Base-by-base conservation (phyloP, 2,888 invertebrate genomes). In the Eupithecia subumbrata region DNA sequence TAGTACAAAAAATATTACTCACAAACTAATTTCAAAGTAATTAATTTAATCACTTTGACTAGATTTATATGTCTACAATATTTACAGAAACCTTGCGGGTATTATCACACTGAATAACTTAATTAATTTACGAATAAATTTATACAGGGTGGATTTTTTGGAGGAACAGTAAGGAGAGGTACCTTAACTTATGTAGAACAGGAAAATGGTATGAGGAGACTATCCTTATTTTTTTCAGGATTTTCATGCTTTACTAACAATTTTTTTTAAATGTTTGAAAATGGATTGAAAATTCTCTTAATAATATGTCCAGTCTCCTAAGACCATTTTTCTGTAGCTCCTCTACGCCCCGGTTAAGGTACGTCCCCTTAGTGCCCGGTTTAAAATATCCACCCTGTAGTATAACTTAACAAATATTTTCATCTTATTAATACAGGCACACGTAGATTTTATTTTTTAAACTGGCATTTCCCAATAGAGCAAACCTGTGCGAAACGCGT, bases 41-140 rank as follows among this genome's bases (percentile, higher is more conserved):
- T 78, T 78, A 76, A 75, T 76, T 78, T 73, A 76, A 76, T 73
- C 37, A 76, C 67, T 75, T 72, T 14, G 69, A 22, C 67, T 64
- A 45, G 43, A 30, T 69, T 25, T 67, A 34, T 66, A 34, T 1
- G 43, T 22, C 37, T 64, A 69, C 45, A 60, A 63, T 69, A 63
- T 73, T 71, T 71, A 71, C 71, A 74, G 25, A 52, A 60, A n/a
- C 69, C 60, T 70, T 40, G 12, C 11, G n/a, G 56, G 37, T 69
- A 48, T n/a, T 69, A 52, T 70, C 48, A 56, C 67, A 40, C 30
- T 52, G 40, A 68, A 68, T 43, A 56, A 37, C 16, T 56, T 70
- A 34, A 34, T 37, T 52, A 18, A 37, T 34, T 37, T 69, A 66
- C n/a, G 37, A 66, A 37, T 34, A 37, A n/a, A 66, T 37, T 37